Percentiles rank a stretch among this genome's conserved stretches.
Evolutionary conservation across 2,797 vertebrate genomes (phyloP).

Genomic region (Leucoraja ocellata): DNA sequence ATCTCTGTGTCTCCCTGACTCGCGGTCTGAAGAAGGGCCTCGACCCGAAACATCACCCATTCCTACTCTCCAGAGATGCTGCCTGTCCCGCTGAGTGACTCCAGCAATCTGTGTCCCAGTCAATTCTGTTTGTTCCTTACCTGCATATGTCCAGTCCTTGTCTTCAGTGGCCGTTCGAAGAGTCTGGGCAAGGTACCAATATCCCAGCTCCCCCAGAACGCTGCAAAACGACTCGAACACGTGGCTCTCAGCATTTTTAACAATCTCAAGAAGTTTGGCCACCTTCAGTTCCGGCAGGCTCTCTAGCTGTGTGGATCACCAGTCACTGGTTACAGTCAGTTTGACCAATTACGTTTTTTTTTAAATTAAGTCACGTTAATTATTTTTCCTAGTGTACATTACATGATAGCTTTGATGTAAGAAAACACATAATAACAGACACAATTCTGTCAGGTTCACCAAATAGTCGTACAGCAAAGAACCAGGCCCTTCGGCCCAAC

Average conservation of each 20-base stretch:
- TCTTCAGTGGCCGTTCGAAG: slow-evolving; percentile 39
- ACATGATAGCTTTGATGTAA: no score
- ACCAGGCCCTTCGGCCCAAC: no score
- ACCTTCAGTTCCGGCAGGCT: slow-evolving; percentile 40
- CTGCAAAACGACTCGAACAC: slow-evolving; percentile 43
- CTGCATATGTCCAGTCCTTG: slow-evolving; percentile 3
- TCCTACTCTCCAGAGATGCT: no score
- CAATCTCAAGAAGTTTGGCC: slow-evolving; percentile 41
- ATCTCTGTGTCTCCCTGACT: no score
- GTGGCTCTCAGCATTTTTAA: slow-evolving; percentile 40
- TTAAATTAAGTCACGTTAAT: not conserved
- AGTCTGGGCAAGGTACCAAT: slow-evolving; percentile 41
- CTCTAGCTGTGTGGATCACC: slow-evolving; percentile 38
- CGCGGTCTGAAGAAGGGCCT: no score
- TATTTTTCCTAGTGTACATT: not conserved
- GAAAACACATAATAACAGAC: no score
- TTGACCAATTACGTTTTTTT: not conserved
- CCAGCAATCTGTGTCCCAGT: not conserved
- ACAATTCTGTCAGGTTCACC: no score
- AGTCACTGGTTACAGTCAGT: not conserved
- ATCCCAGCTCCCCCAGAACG: slow-evolving; percentile 42
- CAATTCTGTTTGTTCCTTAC: slow-evolving; percentile 1
- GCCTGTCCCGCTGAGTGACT: no score
- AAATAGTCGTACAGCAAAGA: no score
- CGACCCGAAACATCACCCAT: no score